These are phyloP conservation scores for Gandaritis pyraliata DNA, from an alignment of 2,888 invertebrate species.

Conservation along the genomic window DNA sequence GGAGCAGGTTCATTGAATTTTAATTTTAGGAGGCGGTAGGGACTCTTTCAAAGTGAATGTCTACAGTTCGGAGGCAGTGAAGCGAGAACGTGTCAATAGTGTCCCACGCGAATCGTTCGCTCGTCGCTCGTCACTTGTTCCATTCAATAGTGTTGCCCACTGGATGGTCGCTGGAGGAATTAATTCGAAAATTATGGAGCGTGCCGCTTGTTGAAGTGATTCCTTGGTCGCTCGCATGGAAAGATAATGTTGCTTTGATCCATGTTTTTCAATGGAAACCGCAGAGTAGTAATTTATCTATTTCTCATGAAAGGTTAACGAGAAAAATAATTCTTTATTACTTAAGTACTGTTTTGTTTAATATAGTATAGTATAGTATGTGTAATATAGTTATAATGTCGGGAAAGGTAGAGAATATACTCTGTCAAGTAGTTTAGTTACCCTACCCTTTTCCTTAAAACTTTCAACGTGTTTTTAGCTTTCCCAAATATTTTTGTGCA, in stretches of 20 bases:
- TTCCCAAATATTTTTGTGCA: too few species aligned
- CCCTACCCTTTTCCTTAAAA: too few species aligned
- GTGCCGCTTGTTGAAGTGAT: slow-evolving; percentile 24
- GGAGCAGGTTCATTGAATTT: background rate
- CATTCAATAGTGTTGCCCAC: slow-evolving; percentile 36
- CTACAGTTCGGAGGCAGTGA: slow-evolving; percentile 7
- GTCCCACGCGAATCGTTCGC: slow-evolving; percentile 32
- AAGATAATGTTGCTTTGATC: slow-evolving; percentile 23
- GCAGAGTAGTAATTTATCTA: background rate
- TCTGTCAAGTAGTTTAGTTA: too few species aligned
- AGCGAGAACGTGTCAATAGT: slow-evolving; percentile 13
- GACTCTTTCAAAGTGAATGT: background rate
- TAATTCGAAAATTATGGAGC: slow-evolving; percentile 32
- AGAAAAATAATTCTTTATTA: too few species aligned
- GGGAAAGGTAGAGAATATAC: too few species aligned
- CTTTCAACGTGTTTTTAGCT: too few species aligned
- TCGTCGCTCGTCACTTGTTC: slow-evolving; percentile 23
- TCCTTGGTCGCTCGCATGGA: slow-evolving; percentile 22
- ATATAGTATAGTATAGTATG: too few species aligned
- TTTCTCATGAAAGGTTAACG: background rate
- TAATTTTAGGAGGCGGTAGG: background rate
- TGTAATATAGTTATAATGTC: too few species aligned
- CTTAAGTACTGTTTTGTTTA: background rate
- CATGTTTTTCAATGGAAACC: slow-evolving; percentile 8
- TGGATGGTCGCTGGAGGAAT: slow-evolving; percentile 12